A percentile compares a stretch with the other conserved stretches of the same genome.
Conservation (phyloP, 1,140 invertebrate genomes). For the Subanguina moxae region DNA sequence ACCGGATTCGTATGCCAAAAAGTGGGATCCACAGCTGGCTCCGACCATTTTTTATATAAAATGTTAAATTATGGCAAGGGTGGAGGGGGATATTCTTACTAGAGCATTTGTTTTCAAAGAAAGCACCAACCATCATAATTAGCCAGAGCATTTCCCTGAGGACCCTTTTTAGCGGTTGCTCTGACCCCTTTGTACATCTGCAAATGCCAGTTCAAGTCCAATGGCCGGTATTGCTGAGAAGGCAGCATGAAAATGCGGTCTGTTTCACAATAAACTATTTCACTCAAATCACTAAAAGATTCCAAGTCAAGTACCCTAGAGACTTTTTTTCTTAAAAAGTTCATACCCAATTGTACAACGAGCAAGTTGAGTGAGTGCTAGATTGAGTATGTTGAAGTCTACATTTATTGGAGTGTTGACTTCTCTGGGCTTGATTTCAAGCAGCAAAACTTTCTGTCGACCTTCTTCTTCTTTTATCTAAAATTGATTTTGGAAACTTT, state of each 20-base stretch:
- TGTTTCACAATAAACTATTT: not conserved
- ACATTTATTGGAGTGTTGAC: not conserved
- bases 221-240: not conserved
- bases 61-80: too few species aligned
- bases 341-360: constrained; percentile 8
- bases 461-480: not conserved
- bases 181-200: not conserved
- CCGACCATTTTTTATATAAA: too few species aligned
- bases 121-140: constrained; percentile 10
- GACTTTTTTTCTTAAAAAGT: not conserved
- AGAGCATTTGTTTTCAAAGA: too few species aligned
- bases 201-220: constrained; percentile 9
- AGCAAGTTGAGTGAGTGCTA: not conserved
- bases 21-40: too few species aligned
- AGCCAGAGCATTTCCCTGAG: not conserved
- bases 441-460: not conserved
- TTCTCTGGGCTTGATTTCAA: constrained; percentile 10
- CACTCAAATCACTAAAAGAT: not conserved
- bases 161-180: not conserved
- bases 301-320: not conserved
- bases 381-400: constrained; percentile 1
- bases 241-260: constrained; percentile 10
- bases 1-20: too few species aligned
- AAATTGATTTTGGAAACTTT: constrained; percentile 2
- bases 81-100: too few species aligned